These are phyloP conservation scores for Brachypteracias leptosomus DNA, from an alignment of 2,113 vertebrate species.

Conservation along the genomic window DNA sequence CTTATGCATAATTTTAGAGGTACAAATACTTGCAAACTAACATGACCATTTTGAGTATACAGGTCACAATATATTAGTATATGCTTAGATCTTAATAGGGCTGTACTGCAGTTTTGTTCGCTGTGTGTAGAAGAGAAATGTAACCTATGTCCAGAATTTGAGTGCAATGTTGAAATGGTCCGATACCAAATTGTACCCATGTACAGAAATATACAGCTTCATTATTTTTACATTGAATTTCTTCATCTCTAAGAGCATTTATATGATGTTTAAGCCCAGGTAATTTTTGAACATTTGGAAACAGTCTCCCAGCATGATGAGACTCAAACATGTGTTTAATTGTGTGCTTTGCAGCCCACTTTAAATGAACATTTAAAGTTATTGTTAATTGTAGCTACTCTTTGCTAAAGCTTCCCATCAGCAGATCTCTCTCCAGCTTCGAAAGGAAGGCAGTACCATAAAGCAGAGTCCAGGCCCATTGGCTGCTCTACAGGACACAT, in stretches of 20 bases:
- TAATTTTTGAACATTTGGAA: conserved; percentile 40
- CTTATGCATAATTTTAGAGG: background rate
- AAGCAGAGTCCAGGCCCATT: background rate
- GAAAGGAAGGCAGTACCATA: background rate
- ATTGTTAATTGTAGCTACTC: background rate
- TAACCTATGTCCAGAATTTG: background rate
- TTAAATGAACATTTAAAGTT: background rate
- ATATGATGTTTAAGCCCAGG: background rate
- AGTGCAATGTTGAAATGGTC: background rate
- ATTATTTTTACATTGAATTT: background rate
- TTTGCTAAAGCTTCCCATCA: background rate
- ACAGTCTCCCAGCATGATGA: background rate
- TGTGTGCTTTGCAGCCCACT: background rate
- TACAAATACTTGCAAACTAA: background rate
- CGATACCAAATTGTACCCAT: background rate
- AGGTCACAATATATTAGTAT: background rate
- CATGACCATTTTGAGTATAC: background rate
- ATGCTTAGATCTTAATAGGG: background rate
- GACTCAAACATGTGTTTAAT: background rate
- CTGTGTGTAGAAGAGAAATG: background rate
- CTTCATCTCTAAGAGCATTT: background rate
- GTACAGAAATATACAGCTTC: background rate
- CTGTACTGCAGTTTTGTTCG: background rate
- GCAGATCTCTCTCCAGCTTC: background rate
- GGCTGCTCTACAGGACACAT: background rate